Evolutionary conservation across 2,888 invertebrate genomes (phyloP).

Genomic region (Leptopilina drosophilae): DNA sequence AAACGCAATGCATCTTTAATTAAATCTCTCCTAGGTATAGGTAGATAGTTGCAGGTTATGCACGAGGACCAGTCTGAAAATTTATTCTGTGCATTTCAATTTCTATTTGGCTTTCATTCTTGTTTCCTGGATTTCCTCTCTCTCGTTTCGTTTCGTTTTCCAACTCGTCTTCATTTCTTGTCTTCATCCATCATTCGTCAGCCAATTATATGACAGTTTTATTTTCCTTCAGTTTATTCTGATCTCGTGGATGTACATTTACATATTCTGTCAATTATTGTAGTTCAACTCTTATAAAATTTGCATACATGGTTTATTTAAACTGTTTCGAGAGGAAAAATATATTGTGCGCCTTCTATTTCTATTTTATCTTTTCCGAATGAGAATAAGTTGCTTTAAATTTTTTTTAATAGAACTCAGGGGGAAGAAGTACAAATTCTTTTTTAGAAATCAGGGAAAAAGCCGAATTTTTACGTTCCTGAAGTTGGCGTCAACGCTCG

Average conservation of each 20-base stretch:
- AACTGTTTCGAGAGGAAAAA: too few relatives aligned
- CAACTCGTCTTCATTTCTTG: slow-evolving; percentile 43
- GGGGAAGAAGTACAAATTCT: too few relatives aligned
- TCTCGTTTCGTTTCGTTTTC: slow-evolving; percentile 16
- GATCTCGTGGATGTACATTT: neutral
- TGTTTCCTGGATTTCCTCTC: slow-evolving; percentile 22
- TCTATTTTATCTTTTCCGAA: too few relatives aligned
- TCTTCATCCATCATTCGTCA: slow-evolving; percentile 1
- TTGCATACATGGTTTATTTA: too few relatives aligned
- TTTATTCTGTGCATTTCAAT: slow-evolving; percentile 66
- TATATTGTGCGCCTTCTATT: too few relatives aligned
- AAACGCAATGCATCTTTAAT: slow-evolving; percentile 69
- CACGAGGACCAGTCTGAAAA: slow-evolving; percentile 54
- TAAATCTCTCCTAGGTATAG: slow-evolving; percentile 62
- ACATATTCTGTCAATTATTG: slow-evolving; percentile 7
- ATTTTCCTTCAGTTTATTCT: slow-evolving; percentile 14
- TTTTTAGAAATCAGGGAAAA: too few relatives aligned
- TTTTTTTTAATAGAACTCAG: too few relatives aligned
- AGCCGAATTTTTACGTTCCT: too few relatives aligned
- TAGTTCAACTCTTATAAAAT: neutral
- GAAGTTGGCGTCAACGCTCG: too few relatives aligned
- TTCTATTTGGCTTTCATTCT: slow-evolving; percentile 56
- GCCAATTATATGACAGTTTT: slow-evolving; percentile 12
- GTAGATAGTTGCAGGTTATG: slow-evolving; percentile 50
- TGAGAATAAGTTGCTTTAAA: too few relatives aligned